A percentile compares a stretch with the other conserved stretches of the same genome.
These are phyloP conservation scores for Atta colombica DNA, from an alignment of 1,140 invertebrate genomes.

Conservation along the genomic window DNA sequence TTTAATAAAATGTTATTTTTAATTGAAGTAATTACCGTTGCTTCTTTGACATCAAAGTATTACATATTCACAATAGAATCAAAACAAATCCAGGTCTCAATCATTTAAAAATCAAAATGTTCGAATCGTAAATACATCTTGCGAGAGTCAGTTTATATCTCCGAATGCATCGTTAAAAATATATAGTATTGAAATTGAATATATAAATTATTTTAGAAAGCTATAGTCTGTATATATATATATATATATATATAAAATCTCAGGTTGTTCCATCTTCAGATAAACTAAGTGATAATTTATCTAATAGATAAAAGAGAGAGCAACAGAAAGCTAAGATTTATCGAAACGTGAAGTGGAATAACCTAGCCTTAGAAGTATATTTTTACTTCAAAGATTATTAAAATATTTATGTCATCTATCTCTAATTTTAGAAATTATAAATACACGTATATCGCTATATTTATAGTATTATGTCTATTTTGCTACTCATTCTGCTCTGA, in stretches of 20 bases:
- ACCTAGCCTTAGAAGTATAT: not conserved
- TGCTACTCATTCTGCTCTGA: not conserved
- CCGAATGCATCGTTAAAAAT: not conserved
- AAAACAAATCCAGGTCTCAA: not conserved
- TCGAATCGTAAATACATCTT: not conserved
- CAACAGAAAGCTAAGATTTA: no score
- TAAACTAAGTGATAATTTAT: no score
- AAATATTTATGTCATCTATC: not conserved
- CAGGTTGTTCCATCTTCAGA: no score
- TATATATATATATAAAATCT: no score
- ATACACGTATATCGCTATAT: not conserved
- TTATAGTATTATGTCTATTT: not conserved
- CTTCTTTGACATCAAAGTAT: no score
- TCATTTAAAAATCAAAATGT: not conserved
- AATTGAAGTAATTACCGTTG: no score
- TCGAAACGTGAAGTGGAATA: no score
- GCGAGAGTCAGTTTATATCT: not conserved
- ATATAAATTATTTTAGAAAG: not conserved
- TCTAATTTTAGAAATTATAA: not conserved
- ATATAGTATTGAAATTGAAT: not conserved
- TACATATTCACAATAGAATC: not conserved
- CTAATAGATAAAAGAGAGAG: no score
- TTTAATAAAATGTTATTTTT: no score
- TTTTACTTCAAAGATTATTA: not conserved
- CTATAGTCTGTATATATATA: not conserved